Evolutionary conservation across 1,140 invertebrate species (phyloP), one percentile per base, ranked within the genome.

Genomic region (Monochamus saltuarius): DNA sequence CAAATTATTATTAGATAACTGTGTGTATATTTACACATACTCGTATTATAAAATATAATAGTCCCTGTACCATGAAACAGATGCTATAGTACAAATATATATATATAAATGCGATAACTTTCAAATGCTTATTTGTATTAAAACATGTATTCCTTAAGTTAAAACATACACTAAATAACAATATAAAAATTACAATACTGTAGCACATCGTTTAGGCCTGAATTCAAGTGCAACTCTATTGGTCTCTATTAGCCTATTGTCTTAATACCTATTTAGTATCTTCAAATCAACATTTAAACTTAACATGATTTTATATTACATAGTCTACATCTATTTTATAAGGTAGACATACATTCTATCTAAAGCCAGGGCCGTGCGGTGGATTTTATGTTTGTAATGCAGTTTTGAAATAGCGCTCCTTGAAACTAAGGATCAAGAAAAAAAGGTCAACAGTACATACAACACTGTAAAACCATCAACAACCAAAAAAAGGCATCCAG

Each of bases 151-250:
- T 55, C 53, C 40, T 53, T 45, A 55, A 40, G 42, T 29, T 55
- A 45, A 50, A 57, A 47, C 39, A 49, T 22, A 58, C 47, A 47
- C 40, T 22, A 10, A 58, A 39, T 57, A 56, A 62, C 38, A 29
- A 29, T 29, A 40, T 58, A 46, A 42, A 58, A 52, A 39, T 62
- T 56, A 66, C 61, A 67, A 67, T 67, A 67, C 65, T 67, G 65
- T 64, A 64, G 62, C 65, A 67, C 61, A 59, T 67, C 45, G 61
- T 61, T 67, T 67, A 67, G 65, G 65, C 65, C 65, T 58, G 56
- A n/a, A 52, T 51, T 54, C 47, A 50, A 54, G 52, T 61, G 49
- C 58, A 56, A 57, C 49, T 57, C 63, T 61, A 57, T 49, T 58
- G 40, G 55, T 58, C 56, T 29, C 22, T 29, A 29, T 29, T 29